Evolutionary conservation across 2,888 invertebrate genomes (phyloP).

Genomic region (Catocala nupta): DNA sequence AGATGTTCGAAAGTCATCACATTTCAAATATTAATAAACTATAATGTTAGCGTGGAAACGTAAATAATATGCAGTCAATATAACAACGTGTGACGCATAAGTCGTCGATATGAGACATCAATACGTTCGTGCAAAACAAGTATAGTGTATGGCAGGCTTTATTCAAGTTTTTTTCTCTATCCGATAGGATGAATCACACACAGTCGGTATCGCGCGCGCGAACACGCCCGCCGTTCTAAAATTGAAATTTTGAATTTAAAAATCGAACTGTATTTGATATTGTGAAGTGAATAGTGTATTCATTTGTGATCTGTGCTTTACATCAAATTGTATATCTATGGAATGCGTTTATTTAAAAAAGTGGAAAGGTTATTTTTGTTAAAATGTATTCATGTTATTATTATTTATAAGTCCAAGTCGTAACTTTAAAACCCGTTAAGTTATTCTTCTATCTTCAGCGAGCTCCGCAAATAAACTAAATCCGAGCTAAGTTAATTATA

Average conservation of each 20-base stretch:
- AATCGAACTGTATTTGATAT: constrained; percentile 26
- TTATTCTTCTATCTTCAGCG: too few species aligned
- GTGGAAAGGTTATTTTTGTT: not conserved
- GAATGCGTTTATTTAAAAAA: constrained; percentile 22
- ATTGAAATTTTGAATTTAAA: constrained; percentile 47
- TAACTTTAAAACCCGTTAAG: too few species aligned
- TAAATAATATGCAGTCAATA: too few species aligned
- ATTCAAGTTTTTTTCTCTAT: constrained; percentile 61
- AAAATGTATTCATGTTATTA: too few species aligned
- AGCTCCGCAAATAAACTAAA: too few species aligned
- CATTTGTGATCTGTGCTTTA: constrained; percentile 21
- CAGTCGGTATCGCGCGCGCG: constrained; percentile 73
- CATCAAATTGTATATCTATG: constrained; percentile 9
- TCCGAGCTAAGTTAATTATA: too few species aligned
- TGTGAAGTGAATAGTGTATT: constrained; percentile 14
- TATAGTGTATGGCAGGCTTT: constrained; percentile 51
- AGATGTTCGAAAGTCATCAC: too few species aligned
- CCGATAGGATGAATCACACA: constrained; percentile 79
- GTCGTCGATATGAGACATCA: constrained; percentile 9
- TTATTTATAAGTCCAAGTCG: too few species aligned
- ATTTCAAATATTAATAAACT: too few species aligned
- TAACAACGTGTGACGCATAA: constrained; percentile 3
- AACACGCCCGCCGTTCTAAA: constrained; percentile 56
- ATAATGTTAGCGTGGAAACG: too few species aligned
- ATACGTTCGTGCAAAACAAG: constrained; percentile 41